Percentiles rank a stretch among this genome's conserved stretches.
Conservation (phyloP, 2,888 invertebrate genomes). For the Papilio demoleus region DNA sequence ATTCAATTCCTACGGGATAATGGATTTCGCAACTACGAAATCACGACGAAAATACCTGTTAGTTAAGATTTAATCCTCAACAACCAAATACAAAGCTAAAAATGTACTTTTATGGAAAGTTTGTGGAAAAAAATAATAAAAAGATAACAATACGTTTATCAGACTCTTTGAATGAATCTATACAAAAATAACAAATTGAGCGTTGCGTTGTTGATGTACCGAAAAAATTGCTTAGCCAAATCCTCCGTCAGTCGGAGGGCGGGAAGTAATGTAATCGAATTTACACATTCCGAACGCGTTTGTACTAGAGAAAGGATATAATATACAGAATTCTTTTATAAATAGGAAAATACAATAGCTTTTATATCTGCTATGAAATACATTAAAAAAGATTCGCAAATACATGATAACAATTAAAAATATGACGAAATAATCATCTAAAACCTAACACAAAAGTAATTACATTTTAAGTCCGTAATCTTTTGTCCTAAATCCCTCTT, state of each 20-base stretch:
- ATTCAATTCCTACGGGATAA: not conserved
- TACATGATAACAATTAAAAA: too few relatives aligned
- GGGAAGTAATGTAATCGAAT: slow-evolving; percentile 64
- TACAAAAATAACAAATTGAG: slow-evolving; percentile 32
- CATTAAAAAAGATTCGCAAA: not conserved
- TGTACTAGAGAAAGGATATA: slow-evolving; percentile 45
- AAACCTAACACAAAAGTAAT: too few relatives aligned
- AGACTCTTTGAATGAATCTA: not conserved
- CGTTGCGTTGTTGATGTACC: slow-evolving; percentile 41
- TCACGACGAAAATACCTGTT: not conserved
- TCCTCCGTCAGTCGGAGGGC: slow-evolving; percentile 31
- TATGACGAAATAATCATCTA: too few relatives aligned
- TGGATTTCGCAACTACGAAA: not conserved
- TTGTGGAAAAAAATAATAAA: too few relatives aligned
- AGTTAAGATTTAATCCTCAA: too few relatives aligned
- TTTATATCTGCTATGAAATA: not conserved
- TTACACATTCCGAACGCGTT: slow-evolving; percentile 59
- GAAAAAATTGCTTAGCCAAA: slow-evolving; percentile 44
- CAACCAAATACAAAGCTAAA: too few relatives aligned
- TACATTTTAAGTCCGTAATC: not conserved
- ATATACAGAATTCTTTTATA: slow-evolving; percentile 51
- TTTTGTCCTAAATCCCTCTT: not conserved
- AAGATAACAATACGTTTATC: too few relatives aligned
- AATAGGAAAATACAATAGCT: slow-evolving; percentile 61
- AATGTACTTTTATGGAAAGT: too few relatives aligned